Evolutionary conservation across 2,888 invertebrate species (phyloP), one percentile per base, ranked within the genome.

Genomic region (Seladonia tumulorum): DNA sequence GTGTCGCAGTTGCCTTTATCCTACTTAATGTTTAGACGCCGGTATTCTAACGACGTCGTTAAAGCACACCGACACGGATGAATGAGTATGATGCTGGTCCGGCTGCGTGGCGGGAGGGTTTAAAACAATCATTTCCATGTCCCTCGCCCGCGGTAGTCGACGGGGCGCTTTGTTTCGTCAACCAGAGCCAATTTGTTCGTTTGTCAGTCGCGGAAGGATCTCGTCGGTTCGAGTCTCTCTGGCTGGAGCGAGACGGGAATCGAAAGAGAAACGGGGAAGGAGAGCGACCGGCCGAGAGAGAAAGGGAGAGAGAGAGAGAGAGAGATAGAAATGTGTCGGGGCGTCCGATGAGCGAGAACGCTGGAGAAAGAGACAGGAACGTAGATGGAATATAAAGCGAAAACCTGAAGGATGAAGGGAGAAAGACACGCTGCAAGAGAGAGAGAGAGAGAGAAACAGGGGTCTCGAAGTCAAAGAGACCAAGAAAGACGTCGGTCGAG

Each of bases 151-250:
- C 76, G 79, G 74, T 73, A 73, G 88, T 80, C 88, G 78, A 81
- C 81, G 86, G 87, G 89, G 87, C 79, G 92, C 91, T 91, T 93
- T 93, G 92, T 93, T 92, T 92, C 89, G 90, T 93, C 92, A 92
- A 93, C 92, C 92, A 89, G 90, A 91, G 92, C 92, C 92, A 93
- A 93, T 93, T 93, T 92, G 92, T 92, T 90, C 87, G 88, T 90
- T 90, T 90, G 90, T 90, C 89, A 89, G 82, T 81, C 82, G 87
- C 87, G 84, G 89, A 86, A 90, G 87, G 86, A 81, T 87, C 79
- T 74, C 74, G 81, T 82, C 73, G 86, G 81, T 70, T 74, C 73
- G 79, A 79, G 70, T 72, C 83, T 74, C 82, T 70, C 80, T 78
- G 49, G 76, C 60, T 42, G 18, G 72, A 53, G 85, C 42, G 71